Evolutionary conservation across 2,888 invertebrate species (phyloP).

Genomic region (Ochropleura plecta): DNA sequence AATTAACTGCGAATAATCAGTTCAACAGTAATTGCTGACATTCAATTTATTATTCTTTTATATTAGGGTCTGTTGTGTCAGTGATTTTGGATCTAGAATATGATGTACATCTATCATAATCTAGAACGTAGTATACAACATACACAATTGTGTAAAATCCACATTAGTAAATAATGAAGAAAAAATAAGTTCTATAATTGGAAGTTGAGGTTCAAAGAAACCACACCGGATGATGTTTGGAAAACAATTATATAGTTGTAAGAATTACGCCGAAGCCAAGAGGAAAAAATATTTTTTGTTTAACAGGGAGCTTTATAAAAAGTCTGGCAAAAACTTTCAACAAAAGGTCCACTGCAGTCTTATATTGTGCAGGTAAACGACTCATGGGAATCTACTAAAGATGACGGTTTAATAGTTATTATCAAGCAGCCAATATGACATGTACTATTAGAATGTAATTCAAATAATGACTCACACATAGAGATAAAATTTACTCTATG

Average conservation of each 20-base stretch:
- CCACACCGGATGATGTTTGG: conserved; percentile 69
- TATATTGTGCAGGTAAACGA: conserved; percentile 67
- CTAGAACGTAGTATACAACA: not conserved
- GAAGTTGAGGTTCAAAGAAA: conserved; percentile 49
- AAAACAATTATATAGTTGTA: conserved; percentile 74
- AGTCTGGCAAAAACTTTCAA: conserved; percentile 69
- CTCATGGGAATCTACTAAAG: conserved; percentile 47
- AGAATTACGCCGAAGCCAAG: conserved; percentile 62
- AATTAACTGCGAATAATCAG: conserved; percentile 62
- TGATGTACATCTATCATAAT: not conserved
- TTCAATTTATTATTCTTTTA: conserved; percentile 39
- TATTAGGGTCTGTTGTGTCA: conserved; percentile 11
- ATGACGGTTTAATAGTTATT: conserved; percentile 46
- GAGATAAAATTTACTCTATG: not conserved
- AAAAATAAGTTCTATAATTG: conserved; percentile 11
- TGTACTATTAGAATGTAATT: conserved; percentile 16
- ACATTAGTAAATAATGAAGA: not conserved
- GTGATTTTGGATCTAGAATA: conserved; percentile 1
- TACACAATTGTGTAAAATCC: not conserved
- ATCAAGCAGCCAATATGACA: conserved; percentile 4
- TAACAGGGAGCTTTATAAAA: conserved; percentile 68
- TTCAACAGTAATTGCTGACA: conserved; percentile 48
- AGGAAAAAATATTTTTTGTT: conserved; percentile 52
- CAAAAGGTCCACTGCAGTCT: conserved; percentile 68
- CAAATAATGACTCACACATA: conserved; percentile 8